phyloP scores from a whole-genome alignment of 2,888 invertebrate genomes.

The Leptopilina syphax region DNA sequence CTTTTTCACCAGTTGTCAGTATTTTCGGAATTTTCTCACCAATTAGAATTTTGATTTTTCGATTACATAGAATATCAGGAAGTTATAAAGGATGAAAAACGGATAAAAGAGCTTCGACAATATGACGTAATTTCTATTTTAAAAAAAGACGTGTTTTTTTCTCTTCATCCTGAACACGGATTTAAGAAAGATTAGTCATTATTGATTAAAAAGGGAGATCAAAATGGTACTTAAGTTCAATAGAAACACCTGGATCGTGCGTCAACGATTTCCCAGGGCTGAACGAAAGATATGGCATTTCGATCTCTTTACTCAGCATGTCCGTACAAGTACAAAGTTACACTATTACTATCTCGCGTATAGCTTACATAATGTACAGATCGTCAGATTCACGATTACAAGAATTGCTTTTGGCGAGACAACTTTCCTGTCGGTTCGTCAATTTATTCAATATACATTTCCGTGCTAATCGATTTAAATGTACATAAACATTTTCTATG shows the following conservation, averaged over 20 bases:
- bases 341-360: constrained; percentile 9
- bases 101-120: no score
- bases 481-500: constrained; percentile 15
- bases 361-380: constrained; percentile 41
- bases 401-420: constrained; percentile 59
- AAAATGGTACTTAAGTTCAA: constrained; percentile 25
- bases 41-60: no score
- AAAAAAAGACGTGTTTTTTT: background rate
- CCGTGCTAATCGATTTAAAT: constrained; percentile 34
- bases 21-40: no score
- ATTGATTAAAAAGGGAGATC: constrained; percentile 24
- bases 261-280: constrained; percentile 55
- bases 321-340: constrained; percentile 22
- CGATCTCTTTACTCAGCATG: constrained; percentile 48
- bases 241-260: constrained; percentile 41
- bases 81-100: no score
- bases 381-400: constrained; percentile 42
- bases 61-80: no score
- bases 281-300: constrained; percentile 58
- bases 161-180: background rate
- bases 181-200: constrained; percentile 21
- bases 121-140: no score
- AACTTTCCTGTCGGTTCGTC: constrained; percentile 57
- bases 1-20: no score
- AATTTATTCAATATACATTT: constrained; percentile 33